Base-by-base conservation (phyloP, 1,140 invertebrate species). In the Solen grandis region DNA sequence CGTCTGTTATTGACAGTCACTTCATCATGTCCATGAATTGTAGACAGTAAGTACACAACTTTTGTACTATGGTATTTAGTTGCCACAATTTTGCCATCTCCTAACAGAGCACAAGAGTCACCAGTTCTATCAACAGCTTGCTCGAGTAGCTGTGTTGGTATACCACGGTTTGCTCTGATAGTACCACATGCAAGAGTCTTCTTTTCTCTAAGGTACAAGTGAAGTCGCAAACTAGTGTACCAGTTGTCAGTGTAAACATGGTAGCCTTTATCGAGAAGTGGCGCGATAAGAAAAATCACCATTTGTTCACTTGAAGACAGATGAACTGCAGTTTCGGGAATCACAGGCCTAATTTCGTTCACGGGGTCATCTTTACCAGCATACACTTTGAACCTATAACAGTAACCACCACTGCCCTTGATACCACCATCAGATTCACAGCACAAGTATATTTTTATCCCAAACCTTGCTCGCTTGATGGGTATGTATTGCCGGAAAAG, bases 51-150 rank as follows among this genome's bases (percentile, higher is more conserved):
- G 41, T 76, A 31, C 41, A 76, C 73, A 46, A 54, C 60, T 54
- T 65, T 76, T 50, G 59, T 76, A 54, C 60, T 65, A 50, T 76
- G 73, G 60, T 76, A 76, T 60, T 65, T 76, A 46, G 60, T 65
- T 46, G 41, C 59, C 55, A 76, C 36, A 41, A 65, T 76, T 29
- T 65, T 65, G 10, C 27, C 22, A 65, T 65, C 60, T 52, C 73
- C 60, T 50, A 60, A 65, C 22, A 76, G 59, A 52, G 59, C 73
- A 65, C 27, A 25, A 27, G 60, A 65, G 27, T 60, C n/a, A 1
- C 59, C 60, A 31, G 55, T 35, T n/a, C n/a, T n/a, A n/a, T n/a
- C n/a, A n/a, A n/a, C n/a, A n/a, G n/a, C n/a, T n/a, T n/a, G 46
- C 22, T 41, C 68, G 33, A 31, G 31, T 33, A 50, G n/a, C 46